Evolutionary conservation across 2,113 vertebrate species (phyloP).

Genomic region (Cavia aperea): DNA sequence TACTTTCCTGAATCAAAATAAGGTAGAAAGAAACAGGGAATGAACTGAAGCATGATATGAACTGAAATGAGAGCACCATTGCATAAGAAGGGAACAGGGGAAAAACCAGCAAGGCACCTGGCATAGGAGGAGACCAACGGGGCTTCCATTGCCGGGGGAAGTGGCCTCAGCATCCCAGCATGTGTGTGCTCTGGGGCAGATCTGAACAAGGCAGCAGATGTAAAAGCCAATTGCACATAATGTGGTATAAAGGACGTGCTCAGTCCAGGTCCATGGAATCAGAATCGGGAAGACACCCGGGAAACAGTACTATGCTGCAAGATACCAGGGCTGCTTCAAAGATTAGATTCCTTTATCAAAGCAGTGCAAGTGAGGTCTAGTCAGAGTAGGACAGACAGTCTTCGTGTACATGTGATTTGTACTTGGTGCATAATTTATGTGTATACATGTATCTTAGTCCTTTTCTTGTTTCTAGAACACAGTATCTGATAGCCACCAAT

Average conservation of each 20-base stretch:
- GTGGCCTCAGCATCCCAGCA: accelerated
- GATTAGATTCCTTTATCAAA: neutral
- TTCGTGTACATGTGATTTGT: neutral
- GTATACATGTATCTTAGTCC: neutral
- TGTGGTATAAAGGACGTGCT: accelerated
- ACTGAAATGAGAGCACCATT: accelerated
- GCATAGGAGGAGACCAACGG: accelerated
- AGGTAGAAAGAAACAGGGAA: neutral
- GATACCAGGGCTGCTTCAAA: neutral
- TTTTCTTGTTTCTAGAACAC: neutral
- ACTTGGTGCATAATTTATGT: neutral
- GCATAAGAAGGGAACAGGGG: neutral
- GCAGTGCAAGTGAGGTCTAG: neutral
- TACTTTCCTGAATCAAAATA: neutral
- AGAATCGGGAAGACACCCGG: neutral
- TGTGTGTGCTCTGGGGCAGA: accelerated
- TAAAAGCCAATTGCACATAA: neutral
- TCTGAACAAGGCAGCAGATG: no score
- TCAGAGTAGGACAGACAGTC: neutral
- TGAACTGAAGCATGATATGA: accelerated
- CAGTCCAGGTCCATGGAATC: neutral
- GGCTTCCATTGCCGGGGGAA: neutral
- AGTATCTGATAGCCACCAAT: neutral
- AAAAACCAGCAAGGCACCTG: neutral
- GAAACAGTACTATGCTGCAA: accelerated